Evolutionary conservation across 2,113 vertebrate genomes (phyloP), one percentile per base, ranked within the genome.

Genomic region (Epinephelus moara): DNA sequence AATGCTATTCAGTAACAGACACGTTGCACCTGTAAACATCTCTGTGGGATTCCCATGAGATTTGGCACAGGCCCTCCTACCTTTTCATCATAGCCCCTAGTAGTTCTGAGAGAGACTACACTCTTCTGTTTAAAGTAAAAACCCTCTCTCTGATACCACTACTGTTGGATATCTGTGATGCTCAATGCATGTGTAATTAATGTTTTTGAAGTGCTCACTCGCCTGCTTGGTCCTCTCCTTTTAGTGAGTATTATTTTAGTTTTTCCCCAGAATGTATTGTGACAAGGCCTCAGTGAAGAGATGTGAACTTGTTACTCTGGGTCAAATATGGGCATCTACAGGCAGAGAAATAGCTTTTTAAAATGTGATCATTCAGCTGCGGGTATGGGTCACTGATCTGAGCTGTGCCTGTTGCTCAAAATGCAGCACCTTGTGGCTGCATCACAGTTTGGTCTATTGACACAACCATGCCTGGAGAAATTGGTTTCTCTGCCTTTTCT

Each of bases 401-500:
- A 47, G 63, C 55, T 53, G 45, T n/a, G 50, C 52, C 13, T 50
- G 63, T 55, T 69, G 18, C 66, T 64, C 67, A 25, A 9, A 49
- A 71, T 59, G 27, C 33, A 73, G n/a, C 62, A 61, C 82, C 49
- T 75, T 0, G 25, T n/a, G 70, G 21, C 40, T 49, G 27, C 47
- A 30, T 14, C 1, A 2, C 45, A 56, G 50, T 40, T 6, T 11
- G 49, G 27, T 49, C n/a, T 50, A 4, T 18, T 57, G 55, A 52
- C 13, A 30, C 21, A 3, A 9, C 12, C 0, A 4, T 4, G 18
- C 23, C 10, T 17, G 33, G 23, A 59, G 61, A 73, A 55, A 84
- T 52, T n/a, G 68, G n/a, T 60, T 62, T 62, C 55, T 47, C 59
- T 68, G 45, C 55, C 73, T 83, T 30, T 68, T 33, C 23, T 68